Evolutionary conservation across 2,888 invertebrate genomes (phyloP), one percentile per base, ranked within the genome.

Genomic region (Antheraea assamensis): DNA sequence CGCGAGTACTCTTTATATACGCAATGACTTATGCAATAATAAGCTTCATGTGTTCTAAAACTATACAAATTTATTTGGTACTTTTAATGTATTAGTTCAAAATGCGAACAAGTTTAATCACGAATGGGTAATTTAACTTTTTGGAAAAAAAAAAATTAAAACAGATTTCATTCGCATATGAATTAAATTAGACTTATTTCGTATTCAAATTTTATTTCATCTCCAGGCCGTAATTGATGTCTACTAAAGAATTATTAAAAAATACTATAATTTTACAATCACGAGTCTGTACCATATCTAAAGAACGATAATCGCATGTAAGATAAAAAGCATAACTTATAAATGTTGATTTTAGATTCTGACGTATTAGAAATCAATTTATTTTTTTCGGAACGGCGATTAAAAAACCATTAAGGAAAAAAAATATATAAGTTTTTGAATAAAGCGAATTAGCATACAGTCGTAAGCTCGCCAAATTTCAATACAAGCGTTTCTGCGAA

Each of bases 371-470:
- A 64, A 64, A 30, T 30, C 30, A 64, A 64, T 64, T 15, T 30
- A 64, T 64, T 64, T 30, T 24, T 24, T 13, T n/a, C n/a, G 17
- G 61, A 64, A 64, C 19, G 30, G 17, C 15, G 2, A 30, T 64
- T 64, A 64, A 30, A 4, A 27, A 64, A 64, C 17, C 61, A 30
- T 64, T 27, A 64, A 64, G 61, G 21, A 64, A 30, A 64, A 61
- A 64, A 64, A 30, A 30, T 64, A n/a, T n/a, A n/a, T n/a, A 64
- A 31, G 35, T 68, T 35, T 35, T 68, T n/a, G 21, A 68, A 68
- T 31, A 21, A 35, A 68, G 2, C 21, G 8, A 68, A 68, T 68
- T 68, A 68, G 68, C 68, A 68, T 68, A 68, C n/a, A 68, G 68
- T 68, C 68, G 68, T 68, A 31, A 68, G 31, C 35, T 35, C 35